phyloP scores from a whole-genome alignment of 1,140 invertebrate genomes.

The Lerema accius region DNA sequence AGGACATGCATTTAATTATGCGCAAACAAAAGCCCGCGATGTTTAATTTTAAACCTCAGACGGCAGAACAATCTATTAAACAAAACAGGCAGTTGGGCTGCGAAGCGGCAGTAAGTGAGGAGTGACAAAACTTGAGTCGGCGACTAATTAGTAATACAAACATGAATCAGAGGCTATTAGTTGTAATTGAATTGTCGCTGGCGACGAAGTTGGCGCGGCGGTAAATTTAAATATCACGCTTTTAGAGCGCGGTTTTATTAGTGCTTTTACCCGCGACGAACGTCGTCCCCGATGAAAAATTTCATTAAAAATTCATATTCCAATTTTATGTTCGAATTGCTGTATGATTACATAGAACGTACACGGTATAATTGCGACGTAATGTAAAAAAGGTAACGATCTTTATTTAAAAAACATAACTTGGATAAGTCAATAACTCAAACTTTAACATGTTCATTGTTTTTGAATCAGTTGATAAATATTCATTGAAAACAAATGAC shows the following conservation, averaged over 20 bases:
- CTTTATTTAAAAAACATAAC: constrained; percentile 26
- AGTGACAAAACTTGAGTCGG: constrained; percentile 80
- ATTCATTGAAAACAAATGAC: constrained; percentile 77
- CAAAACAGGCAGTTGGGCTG: constrained; percentile 55
- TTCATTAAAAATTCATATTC: constrained; percentile 41
- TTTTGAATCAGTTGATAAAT: constrained; percentile 72
- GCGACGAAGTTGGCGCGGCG: constrained; percentile 68
- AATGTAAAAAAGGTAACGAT: constrained; percentile 16
- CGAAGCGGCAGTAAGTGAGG: constrained; percentile 64
- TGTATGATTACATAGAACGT: constrained; percentile 9
- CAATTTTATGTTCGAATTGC: constrained; percentile 23
- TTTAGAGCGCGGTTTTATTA: constrained; percentile 59
- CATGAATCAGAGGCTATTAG: constrained; percentile 82
- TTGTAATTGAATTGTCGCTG: constrained; percentile 80
- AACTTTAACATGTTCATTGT: constrained; percentile 64
- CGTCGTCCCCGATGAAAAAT: constrained; percentile 36
- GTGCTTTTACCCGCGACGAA: constrained; percentile 41
- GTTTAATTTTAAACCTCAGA: constrained; percentile 51
- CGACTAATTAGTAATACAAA: constrained; percentile 82
- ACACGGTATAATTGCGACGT: constrained; percentile 15
- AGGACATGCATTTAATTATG: constrained; percentile 60
- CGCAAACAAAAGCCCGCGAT: constrained; percentile 52
- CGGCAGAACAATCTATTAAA: constrained; percentile 66
- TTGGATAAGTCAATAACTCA: constrained; percentile 36
- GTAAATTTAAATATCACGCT: constrained; percentile 79